phyloP scores from a whole-genome alignment of 2,113 vertebrate species.

The Dasyurus viverrinus region DNA sequence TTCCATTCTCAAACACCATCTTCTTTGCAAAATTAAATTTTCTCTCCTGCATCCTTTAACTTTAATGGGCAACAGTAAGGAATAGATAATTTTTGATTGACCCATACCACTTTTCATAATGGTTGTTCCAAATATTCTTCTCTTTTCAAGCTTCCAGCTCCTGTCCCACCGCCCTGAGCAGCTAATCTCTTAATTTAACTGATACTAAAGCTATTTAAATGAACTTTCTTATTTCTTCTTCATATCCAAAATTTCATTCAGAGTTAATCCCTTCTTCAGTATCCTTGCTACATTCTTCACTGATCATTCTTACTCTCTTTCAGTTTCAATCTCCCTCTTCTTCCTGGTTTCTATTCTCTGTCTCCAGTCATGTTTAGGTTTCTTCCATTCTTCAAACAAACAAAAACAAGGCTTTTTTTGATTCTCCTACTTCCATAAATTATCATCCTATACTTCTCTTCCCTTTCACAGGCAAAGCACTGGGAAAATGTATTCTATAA shows the following conservation, averaged over 20 bases:
- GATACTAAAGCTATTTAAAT: background rate
- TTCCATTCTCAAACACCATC: background rate
- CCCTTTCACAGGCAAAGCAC: background rate
- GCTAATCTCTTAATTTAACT: background rate
- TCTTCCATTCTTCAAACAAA: background rate
- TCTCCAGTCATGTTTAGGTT: background rate
- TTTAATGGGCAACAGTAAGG: background rate
- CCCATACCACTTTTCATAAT: background rate
- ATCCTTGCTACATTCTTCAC: background rate
- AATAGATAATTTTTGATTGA: background rate
- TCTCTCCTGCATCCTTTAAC: background rate
- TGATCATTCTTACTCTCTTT: background rate
- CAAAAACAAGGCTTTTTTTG: background rate
- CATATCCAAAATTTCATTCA: background rate
- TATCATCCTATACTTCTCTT: background rate
- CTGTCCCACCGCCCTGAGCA: background rate
- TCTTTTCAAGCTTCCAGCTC: background rate
- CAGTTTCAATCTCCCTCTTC: background rate
- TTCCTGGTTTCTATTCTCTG: background rate
- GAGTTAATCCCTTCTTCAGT: background rate
- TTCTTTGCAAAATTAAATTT: background rate
- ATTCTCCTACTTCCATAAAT: background rate
- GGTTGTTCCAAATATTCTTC: background rate
- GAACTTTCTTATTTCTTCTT: background rate
- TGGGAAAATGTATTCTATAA: background rate